These are phyloP conservation scores for Burhinus oedicnemus DNA, from an alignment of 2,113 vertebrate genomes.

Conservation along the genomic window DNA sequence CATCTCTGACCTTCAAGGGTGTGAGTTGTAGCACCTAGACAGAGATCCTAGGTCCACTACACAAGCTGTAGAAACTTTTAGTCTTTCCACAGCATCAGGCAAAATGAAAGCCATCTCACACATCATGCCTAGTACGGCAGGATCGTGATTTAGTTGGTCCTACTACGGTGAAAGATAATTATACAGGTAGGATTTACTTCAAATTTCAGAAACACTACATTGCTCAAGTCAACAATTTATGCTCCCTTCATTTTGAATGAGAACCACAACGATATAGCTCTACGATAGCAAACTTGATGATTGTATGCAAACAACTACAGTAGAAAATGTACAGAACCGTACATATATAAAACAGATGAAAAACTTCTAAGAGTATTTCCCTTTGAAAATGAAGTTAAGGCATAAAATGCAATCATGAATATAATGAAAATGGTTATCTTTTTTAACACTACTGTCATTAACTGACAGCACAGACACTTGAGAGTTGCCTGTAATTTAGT, in stretches of 20 bases:
- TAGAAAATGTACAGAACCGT: neutral
- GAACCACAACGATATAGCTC: neutral
- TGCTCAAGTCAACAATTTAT: neutral
- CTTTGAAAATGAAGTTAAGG: neutral
- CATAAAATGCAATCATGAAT: neutral
- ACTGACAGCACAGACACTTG: neutral
- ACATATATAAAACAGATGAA: neutral
- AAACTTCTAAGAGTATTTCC: neutral
- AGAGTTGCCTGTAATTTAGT: neutral
- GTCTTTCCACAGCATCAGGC: neutral
- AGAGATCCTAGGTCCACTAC: neutral
- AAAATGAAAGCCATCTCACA: neutral
- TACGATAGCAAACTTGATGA: neutral
- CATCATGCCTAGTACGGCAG: neutral
- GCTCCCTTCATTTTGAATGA: neutral
- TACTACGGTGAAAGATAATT: neutral
- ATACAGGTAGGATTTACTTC: constrained; percentile 1
- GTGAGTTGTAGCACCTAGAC: neutral
- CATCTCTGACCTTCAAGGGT: neutral
- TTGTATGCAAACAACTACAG: neutral
- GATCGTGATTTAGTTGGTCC: neutral
- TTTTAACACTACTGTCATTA: neutral
- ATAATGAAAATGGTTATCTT: neutral
- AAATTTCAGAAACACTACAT: neutral
- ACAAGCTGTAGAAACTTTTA: neutral